phyloP scores from a whole-genome alignment of 2,888 invertebrate species.

The Ramazzottius varieornatus region DNA sequence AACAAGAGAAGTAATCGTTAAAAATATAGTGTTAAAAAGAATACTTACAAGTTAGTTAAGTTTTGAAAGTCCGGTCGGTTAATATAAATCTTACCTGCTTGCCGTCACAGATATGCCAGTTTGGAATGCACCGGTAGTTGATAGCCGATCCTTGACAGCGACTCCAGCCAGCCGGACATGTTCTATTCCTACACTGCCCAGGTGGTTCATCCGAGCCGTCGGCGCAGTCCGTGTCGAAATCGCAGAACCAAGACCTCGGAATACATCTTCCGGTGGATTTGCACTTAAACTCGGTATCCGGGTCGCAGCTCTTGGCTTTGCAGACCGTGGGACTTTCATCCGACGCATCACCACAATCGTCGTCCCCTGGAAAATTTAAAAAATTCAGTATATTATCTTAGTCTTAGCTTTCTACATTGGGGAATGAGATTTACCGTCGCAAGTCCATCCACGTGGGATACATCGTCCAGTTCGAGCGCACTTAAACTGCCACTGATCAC shows the following conservation, averaged over 20 bases:
- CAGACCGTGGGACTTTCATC: conserved; percentile 82
- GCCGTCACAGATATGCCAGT: conserved; percentile 1
- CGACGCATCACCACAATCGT: conserved; percentile 78
- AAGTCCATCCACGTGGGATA: conserved; percentile 65
- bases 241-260: conserved; percentile 48
- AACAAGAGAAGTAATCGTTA: too few relatives aligned
- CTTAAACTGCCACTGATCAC: conserved; percentile 66
- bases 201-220: conserved; percentile 51
- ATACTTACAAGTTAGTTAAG: too few relatives aligned
- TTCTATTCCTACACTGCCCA: conserved; percentile 4
- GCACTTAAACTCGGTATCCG: conserved; percentile 51
- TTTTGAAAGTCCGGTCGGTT: too few relatives aligned
- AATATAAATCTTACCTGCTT: too few relatives aligned
- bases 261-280: conserved; percentile 54
- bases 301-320: conserved; percentile 12
- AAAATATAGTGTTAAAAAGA: not conserved
- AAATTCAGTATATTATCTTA: conserved; percentile 5
- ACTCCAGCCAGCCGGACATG: not conserved
- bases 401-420: too few relatives aligned
- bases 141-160: not conserved
- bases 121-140: conserved; percentile 82
- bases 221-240: conserved; percentile 65
- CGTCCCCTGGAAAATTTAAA: conserved; percentile 44
- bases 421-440: conserved; percentile 81
- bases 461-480: conserved; percentile 63